Base-by-base conservation (phyloP, 2,797 vertebrate genomes). In the Poecilia wingei region DNA sequence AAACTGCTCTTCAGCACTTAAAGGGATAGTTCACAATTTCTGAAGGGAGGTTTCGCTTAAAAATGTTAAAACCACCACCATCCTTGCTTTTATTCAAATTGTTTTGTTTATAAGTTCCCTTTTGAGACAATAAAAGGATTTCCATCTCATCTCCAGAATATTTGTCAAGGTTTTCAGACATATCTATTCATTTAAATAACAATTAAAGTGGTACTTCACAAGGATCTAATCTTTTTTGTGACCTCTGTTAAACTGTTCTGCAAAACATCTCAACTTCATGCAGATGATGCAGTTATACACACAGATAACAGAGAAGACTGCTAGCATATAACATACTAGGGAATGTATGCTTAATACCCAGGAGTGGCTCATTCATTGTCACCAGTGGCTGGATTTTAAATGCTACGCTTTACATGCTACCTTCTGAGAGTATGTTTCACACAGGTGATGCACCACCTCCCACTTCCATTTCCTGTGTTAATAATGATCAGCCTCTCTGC, bases 1-100 rank as follows among this genome's bases (percentile, higher is more conserved):
- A 80, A 78, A 82, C 57, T 31, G 78, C 57, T 82, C 57, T 25
- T 80, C 81, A 82, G 83, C 83, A 84, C 82, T 84, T 83, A 81
- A 80, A 69, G 39, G 22, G 66, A 69, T 69, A 43, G 66, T 13
- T 69, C 66, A 69, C 10, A 6, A 69, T 43, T 25, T 69, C 36
- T 69, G 36, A 69, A 69, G 22, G 25, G 10, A 69, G 10, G 39
- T 68, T 68, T 22, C 43, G 22, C 25, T 6, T 43, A 69, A 69
- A 69, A 61, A 57, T 41, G 20, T 69, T 13, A 9, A 69, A 39
- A 22, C 1, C 31, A 16, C 6, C 49, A 51, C 8, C 49, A 51
- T 22, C 2, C 20, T 64, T 31, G 55, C n/a, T 59, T 59, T 33
- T 66, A 18, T 39, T 31, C 3, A 39, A 39, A 39, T 18, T 64